A percentile compares a stretch with the other conserved stretches of the same genome.
Evolutionary conservation across 2,113 vertebrate genomes (phyloP).

Genomic region (Podocnemis expansa): DNA sequence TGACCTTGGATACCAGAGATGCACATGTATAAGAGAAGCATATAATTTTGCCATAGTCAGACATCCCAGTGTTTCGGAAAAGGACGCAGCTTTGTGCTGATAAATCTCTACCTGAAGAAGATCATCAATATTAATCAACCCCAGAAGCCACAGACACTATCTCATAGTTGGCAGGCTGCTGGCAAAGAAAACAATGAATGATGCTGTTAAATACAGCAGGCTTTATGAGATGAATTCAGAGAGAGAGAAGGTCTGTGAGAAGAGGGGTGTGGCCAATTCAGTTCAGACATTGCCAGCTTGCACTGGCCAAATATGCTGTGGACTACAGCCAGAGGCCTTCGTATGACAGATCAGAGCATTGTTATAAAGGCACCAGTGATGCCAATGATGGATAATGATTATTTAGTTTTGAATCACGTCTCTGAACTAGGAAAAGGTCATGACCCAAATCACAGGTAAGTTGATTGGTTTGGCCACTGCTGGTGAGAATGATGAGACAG

Average conservation of each 20-base stretch:
- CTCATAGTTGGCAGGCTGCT: not conserved
- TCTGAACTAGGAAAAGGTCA: not conserved
- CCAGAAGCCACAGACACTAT: not conserved
- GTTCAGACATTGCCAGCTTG: not conserved
- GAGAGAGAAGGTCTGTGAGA: not conserved
- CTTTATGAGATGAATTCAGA: not conserved
- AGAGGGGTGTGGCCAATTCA: not conserved
- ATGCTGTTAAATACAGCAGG: not conserved
- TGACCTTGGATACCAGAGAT: not conserved
- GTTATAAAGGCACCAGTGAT: fast-evolving
- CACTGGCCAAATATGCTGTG: fast-evolving
- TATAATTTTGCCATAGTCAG: fast-evolving
- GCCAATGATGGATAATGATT: not conserved
- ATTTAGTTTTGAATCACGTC: not conserved
- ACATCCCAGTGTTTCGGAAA: not conserved
- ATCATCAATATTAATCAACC: not conserved
- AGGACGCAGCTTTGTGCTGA: not conserved
- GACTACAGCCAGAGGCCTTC: not conserved
- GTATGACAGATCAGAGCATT: fast-evolving
- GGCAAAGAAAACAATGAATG: not conserved
- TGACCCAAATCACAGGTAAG: not conserved
- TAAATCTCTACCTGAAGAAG: not conserved
- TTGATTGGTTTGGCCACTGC: not conserved
- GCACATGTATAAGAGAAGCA: not conserved
- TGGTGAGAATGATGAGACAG: not conserved